Base-by-base conservation (phyloP, 2,113 vertebrate genomes). In the Callionymus lyra region DNA sequence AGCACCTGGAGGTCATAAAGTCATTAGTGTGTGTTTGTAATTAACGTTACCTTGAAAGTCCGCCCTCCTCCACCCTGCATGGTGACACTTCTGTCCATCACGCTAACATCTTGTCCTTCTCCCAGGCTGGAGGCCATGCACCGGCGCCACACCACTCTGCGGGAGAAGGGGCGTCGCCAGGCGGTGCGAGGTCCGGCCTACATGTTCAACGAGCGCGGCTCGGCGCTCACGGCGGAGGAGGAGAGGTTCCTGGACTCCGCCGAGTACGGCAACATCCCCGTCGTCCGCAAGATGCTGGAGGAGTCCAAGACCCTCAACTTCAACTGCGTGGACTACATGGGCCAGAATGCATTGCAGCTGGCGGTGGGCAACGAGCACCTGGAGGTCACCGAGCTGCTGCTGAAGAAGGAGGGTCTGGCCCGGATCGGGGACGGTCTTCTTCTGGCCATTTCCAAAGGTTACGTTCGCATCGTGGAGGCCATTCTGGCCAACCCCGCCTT, bases 271-370 rank as follows among this genome's bases (percentile, higher is more conserved):
- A 98, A 98, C 79, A 97, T 98, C 33, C 94, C 94, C 0, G 93
- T 98, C 1, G 93, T 98, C 17, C 88, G 94, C 21, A 96, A 96
- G 71, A 97, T 98, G 94, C 76, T 98, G 68, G 94, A 98, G 44
- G 94, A 96, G 44, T 96, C 92, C 73, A 91, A 93, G 79, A 96
- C 94, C 0, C 87, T 98, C 41, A 97, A 97, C 77, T 91, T 91
- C 45, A 98, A 98, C 41, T 94, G 91, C 0, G 94, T 98, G 1
- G 93, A 98, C 81, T 98, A 98, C 67, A 98, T 98, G 94, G 94
- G 94, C 38, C 94, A 98, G 67, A 98, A 97, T 0, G 87, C 94
- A 1, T 69, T 98, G 64, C 94, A 98, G 76, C 59, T 98, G 38
- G 93, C 93, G 0, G 94, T 98, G 10, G 94, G 90, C 3, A 98